Conservation (phyloP, 2,888 invertebrate species). For the Catocala fraxini region DNA sequence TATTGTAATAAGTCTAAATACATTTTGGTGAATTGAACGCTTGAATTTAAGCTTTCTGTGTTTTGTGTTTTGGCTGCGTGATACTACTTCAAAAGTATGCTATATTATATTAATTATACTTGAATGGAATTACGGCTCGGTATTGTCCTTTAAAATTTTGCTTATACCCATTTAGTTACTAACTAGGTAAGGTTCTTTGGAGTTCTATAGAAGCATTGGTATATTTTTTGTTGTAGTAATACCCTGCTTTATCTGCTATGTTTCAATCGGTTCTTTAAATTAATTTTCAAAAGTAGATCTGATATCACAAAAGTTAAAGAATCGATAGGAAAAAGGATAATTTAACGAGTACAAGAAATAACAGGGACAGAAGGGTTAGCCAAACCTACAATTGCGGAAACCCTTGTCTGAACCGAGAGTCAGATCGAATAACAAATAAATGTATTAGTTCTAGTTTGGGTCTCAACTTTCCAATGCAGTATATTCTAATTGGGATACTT, state of each 20-base stretch:
- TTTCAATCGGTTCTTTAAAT: constrained; percentile 7
- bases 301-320: too few species aligned
- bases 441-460: constrained; percentile 39
- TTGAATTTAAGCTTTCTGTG: constrained; percentile 14
- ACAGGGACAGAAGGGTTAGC: constrained; percentile 33
- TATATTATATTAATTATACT: neutral
- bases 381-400: constrained; percentile 35
- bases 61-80: constrained; percentile 8
- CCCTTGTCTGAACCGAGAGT: constrained; percentile 40
- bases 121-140: neutral
- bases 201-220: too few species aligned
- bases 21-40: constrained; percentile 20
- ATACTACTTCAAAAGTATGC: neutral
- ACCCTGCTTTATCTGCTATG: constrained; percentile 1
- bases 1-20: constrained; percentile 34
- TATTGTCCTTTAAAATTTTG: constrained; percentile 2
- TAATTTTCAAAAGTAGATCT: too few species aligned
- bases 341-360: constrained; percentile 46
- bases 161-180: neutral
- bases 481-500: constrained; percentile 42
- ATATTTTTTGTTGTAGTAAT: constrained; percentile 5
- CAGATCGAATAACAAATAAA: constrained; percentile 48
- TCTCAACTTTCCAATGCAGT: constrained; percentile 30
- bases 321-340: constrained; percentile 36
- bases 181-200: too few species aligned